Conservation (phyloP, 2,797 vertebrate species). For the Diplodus sargus region DNA sequence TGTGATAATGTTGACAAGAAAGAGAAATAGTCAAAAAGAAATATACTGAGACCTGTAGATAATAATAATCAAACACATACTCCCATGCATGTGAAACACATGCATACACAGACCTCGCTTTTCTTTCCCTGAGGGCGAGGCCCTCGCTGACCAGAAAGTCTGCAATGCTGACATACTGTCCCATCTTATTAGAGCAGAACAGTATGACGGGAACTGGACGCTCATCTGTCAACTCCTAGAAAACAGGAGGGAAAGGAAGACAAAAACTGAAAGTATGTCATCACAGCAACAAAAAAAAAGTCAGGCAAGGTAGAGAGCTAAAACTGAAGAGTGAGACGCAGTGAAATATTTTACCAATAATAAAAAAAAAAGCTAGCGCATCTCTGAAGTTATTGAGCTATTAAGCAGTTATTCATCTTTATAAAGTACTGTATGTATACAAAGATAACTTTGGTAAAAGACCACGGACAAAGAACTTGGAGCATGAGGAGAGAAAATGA, state of each 20-base stretch:
- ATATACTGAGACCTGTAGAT: neutral
- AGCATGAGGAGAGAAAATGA: neutral
- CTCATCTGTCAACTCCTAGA: slow-evolving; percentile 82
- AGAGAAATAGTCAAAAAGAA: neutral
- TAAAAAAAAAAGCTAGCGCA: neutral
- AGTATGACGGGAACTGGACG: slow-evolving; percentile 87
- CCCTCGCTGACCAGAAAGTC: slow-evolving; percentile 90
- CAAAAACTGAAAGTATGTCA: neutral
- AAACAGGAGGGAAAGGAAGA: neutral
- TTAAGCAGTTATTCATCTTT: neutral
- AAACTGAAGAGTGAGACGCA: neutral
- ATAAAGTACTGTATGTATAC: neutral
- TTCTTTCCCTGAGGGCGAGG: slow-evolving; percentile 90
- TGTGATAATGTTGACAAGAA: neutral
- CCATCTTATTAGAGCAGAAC: slow-evolving; percentile 82
- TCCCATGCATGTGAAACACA: neutral
- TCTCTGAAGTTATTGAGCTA: neutral
- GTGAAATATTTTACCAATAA: too few relatives aligned
- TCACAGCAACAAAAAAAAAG: neutral
- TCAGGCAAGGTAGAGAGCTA: neutral
- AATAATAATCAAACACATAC: slow-evolving; percentile 1
- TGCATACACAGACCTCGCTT: slow-evolving; percentile 69
- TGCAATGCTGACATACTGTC: slow-evolving; percentile 85
- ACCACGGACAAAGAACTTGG: too few relatives aligned
- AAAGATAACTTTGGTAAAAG: neutral